Conservation (phyloP, 2,888 invertebrate genomes). For the Trisateles emortualis region DNA sequence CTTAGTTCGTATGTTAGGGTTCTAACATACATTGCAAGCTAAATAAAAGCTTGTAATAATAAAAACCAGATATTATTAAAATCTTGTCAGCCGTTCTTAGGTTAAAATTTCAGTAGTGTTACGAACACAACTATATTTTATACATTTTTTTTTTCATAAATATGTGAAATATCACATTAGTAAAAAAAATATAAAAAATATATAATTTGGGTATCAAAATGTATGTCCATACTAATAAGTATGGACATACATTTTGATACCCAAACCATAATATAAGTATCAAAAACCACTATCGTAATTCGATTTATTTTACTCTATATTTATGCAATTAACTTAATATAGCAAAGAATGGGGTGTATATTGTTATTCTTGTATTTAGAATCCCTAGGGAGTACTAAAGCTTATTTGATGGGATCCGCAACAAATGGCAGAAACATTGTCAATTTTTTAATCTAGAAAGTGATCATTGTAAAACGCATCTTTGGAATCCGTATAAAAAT, state of each 20-base stretch:
- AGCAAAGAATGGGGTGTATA: slow-evolving; percentile 7
- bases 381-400: slow-evolving; percentile 6
- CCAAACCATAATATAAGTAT: neutral
- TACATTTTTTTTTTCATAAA: too few species aligned
- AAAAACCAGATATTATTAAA: too few species aligned
- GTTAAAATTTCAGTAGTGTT: too few species aligned
- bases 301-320: slow-evolving; percentile 1
- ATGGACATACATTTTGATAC: too few species aligned
- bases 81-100: too few species aligned
- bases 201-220: neutral
- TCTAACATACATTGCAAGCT: too few species aligned
- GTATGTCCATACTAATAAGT: too few species aligned
- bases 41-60: too few species aligned
- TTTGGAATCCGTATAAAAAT: neutral
- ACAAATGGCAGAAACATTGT: neutral
- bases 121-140: too few species aligned
- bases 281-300: slow-evolving; percentile 1
- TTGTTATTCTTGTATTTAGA: slow-evolving; percentile 1
- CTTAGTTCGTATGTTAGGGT: too few species aligned
- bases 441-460: neutral
- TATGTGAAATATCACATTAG: too few species aligned
- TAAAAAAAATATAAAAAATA: neutral
- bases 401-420: neutral
- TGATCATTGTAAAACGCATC: neutral
- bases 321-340: slow-evolving; percentile 1